Base-by-base conservation (phyloP, 2,113 vertebrate species). In the Crypturellus undulatus region DNA sequence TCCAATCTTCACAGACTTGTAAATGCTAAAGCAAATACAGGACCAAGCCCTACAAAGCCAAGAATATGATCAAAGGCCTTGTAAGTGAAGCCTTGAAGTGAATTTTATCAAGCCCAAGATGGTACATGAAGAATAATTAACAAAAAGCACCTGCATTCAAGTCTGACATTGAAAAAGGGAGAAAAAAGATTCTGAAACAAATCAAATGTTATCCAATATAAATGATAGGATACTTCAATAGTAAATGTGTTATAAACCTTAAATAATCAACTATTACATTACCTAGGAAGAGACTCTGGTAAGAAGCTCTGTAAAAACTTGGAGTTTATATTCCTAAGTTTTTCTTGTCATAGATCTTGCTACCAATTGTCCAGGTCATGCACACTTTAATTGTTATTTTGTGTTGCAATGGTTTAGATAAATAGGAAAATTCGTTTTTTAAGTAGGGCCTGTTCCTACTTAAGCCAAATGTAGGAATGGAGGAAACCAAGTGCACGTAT, bases 401-500 rank as follows among this genome's bases (percentile, higher is more conserved):
- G 24, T 67, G 63, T 77, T 78, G 84, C 68, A 91, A 73, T 5
- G 16, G 5, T 84, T 73, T 25, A 76, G 58, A 6, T 59, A 63
- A 76, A 45, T 4, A 7, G 4, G 20, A 52, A 30, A 56, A 84
- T 87, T 5, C 42, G 42, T 30, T 49, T 85, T 71, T 12, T 54
- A 93, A 77, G 34, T 68, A 51, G 30, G 45, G 25, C 28, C 8
- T 92, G 32, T 6, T 92, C 28, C 34, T 14, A 30, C 64, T 81
- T 20, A 58, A 92, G 32, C 8, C 24, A 79, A 80, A 76, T 1
- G 3, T 78, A 22, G 45, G 62, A 80, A 87, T 45, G 15, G 58
- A 68, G 15, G 15, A 40, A 68, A 28, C 8, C 59, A 25, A 1
- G 0, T 1, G 12, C 1, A 0, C 18, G 49, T 22, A n/a, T 71